Conservation (phyloP, 2,797 vertebrate genomes). For the Acestrorhynchus altus region DNA sequence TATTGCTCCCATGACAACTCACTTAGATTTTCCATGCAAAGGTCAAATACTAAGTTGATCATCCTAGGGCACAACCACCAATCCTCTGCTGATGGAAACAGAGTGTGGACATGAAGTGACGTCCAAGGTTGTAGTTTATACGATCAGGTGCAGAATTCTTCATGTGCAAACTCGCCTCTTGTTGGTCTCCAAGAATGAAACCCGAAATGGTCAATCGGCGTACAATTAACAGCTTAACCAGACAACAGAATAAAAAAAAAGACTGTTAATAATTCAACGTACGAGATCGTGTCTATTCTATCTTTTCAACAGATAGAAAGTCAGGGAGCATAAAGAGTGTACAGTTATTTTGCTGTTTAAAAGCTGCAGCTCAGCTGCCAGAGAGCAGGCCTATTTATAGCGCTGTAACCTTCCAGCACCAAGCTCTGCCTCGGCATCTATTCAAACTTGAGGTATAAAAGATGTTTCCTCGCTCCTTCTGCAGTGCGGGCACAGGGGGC, state of each 20-base stretch:
- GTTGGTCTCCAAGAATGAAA: neutral
- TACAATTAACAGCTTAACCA: neutral
- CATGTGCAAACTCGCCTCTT: neutral
- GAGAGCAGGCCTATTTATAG: conserved; percentile 74
- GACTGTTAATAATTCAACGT: neutral
- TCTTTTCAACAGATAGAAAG: conserved; percentile 3
- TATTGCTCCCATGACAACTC: conserved; percentile 12
- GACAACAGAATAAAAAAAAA: neutral
- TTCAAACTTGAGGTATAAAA: conserved; percentile 69
- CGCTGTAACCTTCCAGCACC: conserved; percentile 68
- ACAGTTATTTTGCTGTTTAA: conserved; percentile 47
- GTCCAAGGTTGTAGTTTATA: neutral
- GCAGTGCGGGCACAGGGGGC: conserved; percentile 30
- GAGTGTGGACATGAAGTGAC: neutral
- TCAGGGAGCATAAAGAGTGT: conserved; percentile 21
- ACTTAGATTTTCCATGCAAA: neutral
- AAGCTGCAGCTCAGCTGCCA: conserved; percentile 57
- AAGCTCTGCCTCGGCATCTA: conserved; percentile 68
- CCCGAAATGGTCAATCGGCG: neutral
- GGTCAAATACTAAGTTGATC: conserved; percentile 31
- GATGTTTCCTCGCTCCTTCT: conserved; percentile 31
- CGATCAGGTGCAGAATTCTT: neutral
- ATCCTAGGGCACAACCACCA: conserved; percentile 9
- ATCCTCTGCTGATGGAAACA: neutral
- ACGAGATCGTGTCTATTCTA: neutral